Conservation (phyloP, 2,113 vertebrate genomes). For the Electrona antarctica region DNA sequence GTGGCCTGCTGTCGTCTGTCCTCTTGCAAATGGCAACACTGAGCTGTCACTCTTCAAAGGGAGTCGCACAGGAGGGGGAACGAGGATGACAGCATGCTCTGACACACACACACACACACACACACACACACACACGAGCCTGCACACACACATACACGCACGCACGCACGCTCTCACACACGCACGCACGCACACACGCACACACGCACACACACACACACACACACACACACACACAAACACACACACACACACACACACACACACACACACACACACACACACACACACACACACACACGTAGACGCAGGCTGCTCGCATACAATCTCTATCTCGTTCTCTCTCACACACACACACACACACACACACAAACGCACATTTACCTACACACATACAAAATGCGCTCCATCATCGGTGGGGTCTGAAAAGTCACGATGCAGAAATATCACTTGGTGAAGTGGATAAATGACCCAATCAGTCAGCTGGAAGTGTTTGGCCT, state of each 20-base stretch:
- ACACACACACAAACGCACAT: not conserved
- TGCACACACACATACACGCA: slow-evolving; percentile 7
- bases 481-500: slow-evolving; percentile 62
- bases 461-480: slow-evolving; percentile 75
- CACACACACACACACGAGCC: slow-evolving; percentile 1
- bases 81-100: slow-evolving; percentile 23
- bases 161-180: slow-evolving; percentile 8
- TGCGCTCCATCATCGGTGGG: slow-evolving; percentile 54
- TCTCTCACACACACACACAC: slow-evolving; percentile 12
- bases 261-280: slow-evolving; percentile 7
- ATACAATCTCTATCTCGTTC: no score
- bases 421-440: slow-evolving; percentile 49
- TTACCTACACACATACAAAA: not conserved
- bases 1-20: slow-evolving; percentile 40
- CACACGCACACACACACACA: slow-evolving; percentile 6
- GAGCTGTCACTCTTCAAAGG: slow-evolving; percentile 59
- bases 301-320: no score
- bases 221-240: not conserved
- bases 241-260: slow-evolving; percentile 7
- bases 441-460: slow-evolving; percentile 68
- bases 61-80: slow-evolving; percentile 24
- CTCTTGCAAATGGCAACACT: slow-evolving; percentile 50
- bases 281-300: not conserved
- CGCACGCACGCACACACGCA: slow-evolving; percentile 10
- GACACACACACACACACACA: not conserved